Evolutionary conservation across 1,140 invertebrate species (phyloP).

Genomic region (Drosophila trapezifrons): DNA sequence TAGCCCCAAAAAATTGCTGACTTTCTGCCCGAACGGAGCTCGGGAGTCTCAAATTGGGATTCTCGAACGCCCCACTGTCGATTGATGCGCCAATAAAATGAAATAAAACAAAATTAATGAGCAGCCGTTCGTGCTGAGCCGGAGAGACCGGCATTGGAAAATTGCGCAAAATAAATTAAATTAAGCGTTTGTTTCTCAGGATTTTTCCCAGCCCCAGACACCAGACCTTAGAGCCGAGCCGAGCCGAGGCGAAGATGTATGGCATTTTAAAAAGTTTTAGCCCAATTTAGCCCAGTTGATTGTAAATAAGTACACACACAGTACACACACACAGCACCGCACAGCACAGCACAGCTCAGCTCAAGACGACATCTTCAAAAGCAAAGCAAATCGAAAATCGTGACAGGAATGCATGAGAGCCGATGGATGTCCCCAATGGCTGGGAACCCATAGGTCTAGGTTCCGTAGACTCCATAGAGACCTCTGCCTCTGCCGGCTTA

Average conservation of each 20-base stretch:
- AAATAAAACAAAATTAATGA: constrained; percentile 83
- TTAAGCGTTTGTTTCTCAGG: constrained; percentile 80
- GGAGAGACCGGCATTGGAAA: constrained; percentile 32
- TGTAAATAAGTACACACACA: constrained; percentile 65
- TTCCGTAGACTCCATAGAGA: constrained; percentile 11
- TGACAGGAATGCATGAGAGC: constrained; percentile 68
- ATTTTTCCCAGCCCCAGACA: constrained; percentile 32
- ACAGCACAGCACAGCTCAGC: background rate
- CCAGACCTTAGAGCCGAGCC: constrained; percentile 27
- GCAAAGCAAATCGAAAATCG: constrained; percentile 80
- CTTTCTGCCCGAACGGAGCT: constrained; percentile 28
- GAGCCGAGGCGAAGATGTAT: constrained; percentile 48
- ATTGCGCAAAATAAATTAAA: constrained; percentile 77
- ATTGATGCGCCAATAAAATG: constrained; percentile 73
- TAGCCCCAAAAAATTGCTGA: constrained; percentile 65
- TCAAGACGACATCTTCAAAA: constrained; percentile 61
- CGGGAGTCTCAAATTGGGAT: constrained; percentile 41
- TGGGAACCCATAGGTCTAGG: constrained; percentile 1
- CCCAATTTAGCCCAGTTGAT: constrained; percentile 73
- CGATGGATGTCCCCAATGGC: constrained; percentile 26
- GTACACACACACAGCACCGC: constrained; percentile 4
- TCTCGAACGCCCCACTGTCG: constrained; percentile 51
- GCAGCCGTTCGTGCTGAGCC: constrained; percentile 61
- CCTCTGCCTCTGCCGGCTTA: constrained; percentile 34
- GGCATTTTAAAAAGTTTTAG: constrained; percentile 73